Percentiles rank a stretch among this genome's conserved stretches.
phyloP scores from a whole-genome alignment of 2,888 invertebrate species.

The Tetramorium bicarinatum region DNA sequence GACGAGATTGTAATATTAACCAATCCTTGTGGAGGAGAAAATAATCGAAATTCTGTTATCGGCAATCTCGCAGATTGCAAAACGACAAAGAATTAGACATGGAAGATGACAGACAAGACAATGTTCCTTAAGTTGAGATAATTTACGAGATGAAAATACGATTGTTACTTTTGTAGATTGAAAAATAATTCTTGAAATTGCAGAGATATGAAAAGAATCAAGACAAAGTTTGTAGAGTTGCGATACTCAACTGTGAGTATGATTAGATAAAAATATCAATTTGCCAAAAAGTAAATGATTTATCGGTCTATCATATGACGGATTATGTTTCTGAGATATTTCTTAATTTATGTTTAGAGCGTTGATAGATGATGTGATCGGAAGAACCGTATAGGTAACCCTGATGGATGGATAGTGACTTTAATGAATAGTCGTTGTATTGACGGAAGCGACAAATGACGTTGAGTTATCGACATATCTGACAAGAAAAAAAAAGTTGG shows the following conservation, averaged over 20 bases:
- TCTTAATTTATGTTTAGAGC: conserved; percentile 36
- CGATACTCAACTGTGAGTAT: background rate
- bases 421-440: conserved; percentile 47
- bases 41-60: background rate
- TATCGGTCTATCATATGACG: conserved; percentile 1
- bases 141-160: background rate
- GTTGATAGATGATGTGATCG: conserved; percentile 35
- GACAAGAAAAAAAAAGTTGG: conserved; percentile 20
- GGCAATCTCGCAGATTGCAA: background rate
- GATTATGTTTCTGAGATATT: conserved; percentile 20
- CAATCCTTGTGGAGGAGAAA: background rate
- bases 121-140: background rate
- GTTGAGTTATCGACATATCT: conserved; percentile 45
- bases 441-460: conserved; percentile 42
- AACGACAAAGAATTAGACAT: background rate
- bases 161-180: background rate
- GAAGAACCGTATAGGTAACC: background rate
- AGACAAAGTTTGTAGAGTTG: background rate
- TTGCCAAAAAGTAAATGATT: conserved; percentile 12
- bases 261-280: background rate
- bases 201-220: background rate
- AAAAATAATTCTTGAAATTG: background rate
- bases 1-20: conserved; percentile 10
- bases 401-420: conserved; percentile 50
- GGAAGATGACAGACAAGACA: background rate